phyloP scores from a whole-genome alignment of 2,797 vertebrate species.

The Ctenochaetus hawaiiensis region DNA sequence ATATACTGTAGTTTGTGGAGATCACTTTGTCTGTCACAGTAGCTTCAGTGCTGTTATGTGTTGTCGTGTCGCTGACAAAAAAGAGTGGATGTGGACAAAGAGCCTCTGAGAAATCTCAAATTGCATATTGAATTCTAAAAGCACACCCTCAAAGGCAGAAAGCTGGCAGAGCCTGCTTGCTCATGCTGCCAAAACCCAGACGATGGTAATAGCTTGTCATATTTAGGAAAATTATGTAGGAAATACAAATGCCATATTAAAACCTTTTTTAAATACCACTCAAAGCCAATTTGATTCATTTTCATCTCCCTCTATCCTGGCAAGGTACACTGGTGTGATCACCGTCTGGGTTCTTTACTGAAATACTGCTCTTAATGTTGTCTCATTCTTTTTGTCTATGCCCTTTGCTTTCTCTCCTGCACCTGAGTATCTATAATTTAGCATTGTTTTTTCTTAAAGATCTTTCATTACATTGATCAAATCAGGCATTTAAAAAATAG shows the following conservation, averaged over 20 bases:
- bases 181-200: slow-evolving; percentile 70
- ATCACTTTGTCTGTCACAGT: slow-evolving; percentile 59
- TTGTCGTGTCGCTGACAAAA: slow-evolving; percentile 54
- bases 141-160: slow-evolving; percentile 66
- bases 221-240: slow-evolving; percentile 67
- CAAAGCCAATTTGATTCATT: slow-evolving; percentile 58
- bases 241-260: slow-evolving; percentile 72
- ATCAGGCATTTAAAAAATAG: slow-evolving; percentile 26
- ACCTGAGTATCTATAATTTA: slow-evolving; percentile 7
- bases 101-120: slow-evolving; percentile 71
- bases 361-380: slow-evolving; percentile 36
- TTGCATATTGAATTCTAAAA: slow-evolving; percentile 75
- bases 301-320: slow-evolving; percentile 44
- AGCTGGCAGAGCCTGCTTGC: slow-evolving; percentile 62
- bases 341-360: slow-evolving; percentile 15
- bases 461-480: slow-evolving; percentile 24
- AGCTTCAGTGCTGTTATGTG: slow-evolving; percentile 57
- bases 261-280: slow-evolving; percentile 60
- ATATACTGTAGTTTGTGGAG: slow-evolving; percentile 49
- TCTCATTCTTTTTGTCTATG: slow-evolving; percentile 31
- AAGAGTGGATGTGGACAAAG: slow-evolving; percentile 66
- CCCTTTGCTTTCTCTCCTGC: not conserved
- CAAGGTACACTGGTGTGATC: slow-evolving; percentile 24
- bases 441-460: not conserved
- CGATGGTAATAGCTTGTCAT: slow-evolving; percentile 82